A percentile compares a stretch with the other conserved stretches of the same genome.
phyloP scores from a whole-genome alignment of 2,888 invertebrate species.

The Dryomyza anilis region DNA sequence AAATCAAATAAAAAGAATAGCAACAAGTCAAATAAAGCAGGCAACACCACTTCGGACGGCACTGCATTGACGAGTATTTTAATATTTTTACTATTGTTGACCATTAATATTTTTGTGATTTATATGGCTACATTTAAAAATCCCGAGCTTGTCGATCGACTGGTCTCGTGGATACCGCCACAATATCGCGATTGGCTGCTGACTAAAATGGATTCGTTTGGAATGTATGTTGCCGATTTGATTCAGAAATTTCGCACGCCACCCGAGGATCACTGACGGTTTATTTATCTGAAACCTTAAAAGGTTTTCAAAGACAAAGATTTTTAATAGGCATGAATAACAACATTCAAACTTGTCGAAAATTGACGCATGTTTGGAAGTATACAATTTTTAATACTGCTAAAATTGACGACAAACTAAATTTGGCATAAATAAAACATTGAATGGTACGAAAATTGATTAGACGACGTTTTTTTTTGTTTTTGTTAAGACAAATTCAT shows the following conservation, averaged over 20 bases:
- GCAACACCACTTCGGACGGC: constrained; percentile 20
- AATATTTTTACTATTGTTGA: constrained; percentile 52
- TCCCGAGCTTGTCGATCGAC: constrained; percentile 56
- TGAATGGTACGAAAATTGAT: no score
- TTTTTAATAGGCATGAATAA: not conserved
- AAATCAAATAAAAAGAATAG: constrained; percentile 39
- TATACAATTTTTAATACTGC: not conserved
- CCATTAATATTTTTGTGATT: constrained; percentile 52
- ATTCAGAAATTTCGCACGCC: constrained; percentile 56
- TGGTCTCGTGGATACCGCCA: constrained; percentile 55
- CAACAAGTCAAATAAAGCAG: constrained; percentile 28
- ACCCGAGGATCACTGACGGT: constrained; percentile 56
- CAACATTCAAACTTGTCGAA: not conserved
- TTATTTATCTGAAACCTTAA: constrained; percentile 56
- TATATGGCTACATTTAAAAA: constrained; percentile 59
- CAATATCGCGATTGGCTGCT: constrained; percentile 58
- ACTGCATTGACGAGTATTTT: constrained; percentile 54
- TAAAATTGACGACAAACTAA: no score
- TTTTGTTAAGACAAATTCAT: no score
- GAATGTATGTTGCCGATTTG: constrained; percentile 56
- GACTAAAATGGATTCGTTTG: constrained; percentile 56
- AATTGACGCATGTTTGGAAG: not conserved
- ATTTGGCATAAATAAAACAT: no score
- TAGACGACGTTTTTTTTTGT: no score
- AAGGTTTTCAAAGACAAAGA: constrained; percentile 8